Base-by-base conservation (phyloP, 2,888 invertebrate species). In the Furcula furcula region DNA sequence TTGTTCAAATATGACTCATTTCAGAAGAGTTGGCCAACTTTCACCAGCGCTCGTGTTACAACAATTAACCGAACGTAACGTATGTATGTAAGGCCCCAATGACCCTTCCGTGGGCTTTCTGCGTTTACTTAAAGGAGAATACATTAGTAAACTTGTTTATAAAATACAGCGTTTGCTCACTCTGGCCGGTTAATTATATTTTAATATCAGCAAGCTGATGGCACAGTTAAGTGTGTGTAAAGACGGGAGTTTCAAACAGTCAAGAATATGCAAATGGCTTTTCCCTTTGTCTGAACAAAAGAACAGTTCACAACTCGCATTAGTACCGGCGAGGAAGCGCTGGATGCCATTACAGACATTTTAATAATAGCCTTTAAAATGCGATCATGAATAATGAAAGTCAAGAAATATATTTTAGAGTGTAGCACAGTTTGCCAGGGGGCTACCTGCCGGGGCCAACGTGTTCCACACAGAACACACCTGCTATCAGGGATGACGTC, bases 1-100 rank as follows among this genome's bases (percentile, higher is more conserved):
- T 78, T 69, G 70, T 73, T 68, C 67, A 75, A 76, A 76, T 76
- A 79, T 79, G 81, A 82, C 65, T 85, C 79, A 82, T 73, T 76
- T 76, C 59, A 63, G 69, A 76, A 75, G 65, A 64, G 70, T 61
- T 65, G 74, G 67, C 57, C 72, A 72, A 81, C 85, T 87, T 87
- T 87, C 85, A 79, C 85, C 77, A 55, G 48, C 54, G 58, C 58
- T 72, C 74, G 76, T 81, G 77, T 49, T 60, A 52, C 58, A 67
- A 72, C 67, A 79, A 80, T 79, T 76, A 78, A 65, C 65, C 51
- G 40, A 36, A 54, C 55, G 56, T 65, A 55, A 57, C 36, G 36
- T 32, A 55, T 46, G 56, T 50, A 50, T n/a, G n/a, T n/a, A n/a
- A n/a, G 36, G 47, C 42, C 38, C 50, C 45, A 52, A 53, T 59